Conservation (phyloP, 30 jellyfish, hydroid and myxozoan species). For the Clytia hemisphaerica region DNA sequence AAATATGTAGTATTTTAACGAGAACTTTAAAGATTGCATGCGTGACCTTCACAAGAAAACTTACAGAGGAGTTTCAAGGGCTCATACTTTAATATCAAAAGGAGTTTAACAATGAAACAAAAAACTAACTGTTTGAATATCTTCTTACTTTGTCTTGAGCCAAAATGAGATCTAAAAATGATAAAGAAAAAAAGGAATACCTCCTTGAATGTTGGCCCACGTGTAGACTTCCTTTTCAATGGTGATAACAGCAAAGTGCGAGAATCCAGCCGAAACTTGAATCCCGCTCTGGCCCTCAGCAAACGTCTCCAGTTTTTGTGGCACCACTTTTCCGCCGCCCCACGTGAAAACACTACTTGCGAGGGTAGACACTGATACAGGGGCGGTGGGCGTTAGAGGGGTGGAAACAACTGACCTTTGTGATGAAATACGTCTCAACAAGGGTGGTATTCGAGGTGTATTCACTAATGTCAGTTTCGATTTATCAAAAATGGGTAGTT, state of each 20-base stretch:
- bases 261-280: constrained; percentile 79
- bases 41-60: too few relatives aligned
- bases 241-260: constrained; percentile 88
- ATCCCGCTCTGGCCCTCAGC: constrained; percentile 65
- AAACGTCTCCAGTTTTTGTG: constrained; percentile 71
- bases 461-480: background rate
- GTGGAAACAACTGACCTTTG: constrained; percentile 21
- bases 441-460: background rate
- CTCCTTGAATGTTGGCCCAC: constrained; percentile 99
- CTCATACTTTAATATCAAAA: too few relatives aligned
- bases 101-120: too few relatives aligned
- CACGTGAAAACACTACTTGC: constrained; percentile 92
- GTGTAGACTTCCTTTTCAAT: constrained; percentile 86
- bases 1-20: too few relatives aligned
- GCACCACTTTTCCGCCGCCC: constrained; percentile 94
- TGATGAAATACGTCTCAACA: constrained; percentile 5
- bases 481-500: constrained; percentile 13
- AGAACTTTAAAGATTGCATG: too few relatives aligned
- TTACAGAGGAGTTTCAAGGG: too few relatives aligned
- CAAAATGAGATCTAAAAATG: too few relatives aligned
- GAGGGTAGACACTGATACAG: constrained; percentile 74
- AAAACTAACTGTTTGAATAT: too few relatives aligned
- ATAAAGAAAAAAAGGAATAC: too few relatives aligned
- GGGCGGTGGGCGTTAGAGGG: constrained; percentile 33
- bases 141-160: too few relatives aligned